Evolutionary conservation across 2,113 vertebrate genomes (phyloP), one percentile per base, ranked within the genome.

Genomic region (Pantherophis guttatus): DNA sequence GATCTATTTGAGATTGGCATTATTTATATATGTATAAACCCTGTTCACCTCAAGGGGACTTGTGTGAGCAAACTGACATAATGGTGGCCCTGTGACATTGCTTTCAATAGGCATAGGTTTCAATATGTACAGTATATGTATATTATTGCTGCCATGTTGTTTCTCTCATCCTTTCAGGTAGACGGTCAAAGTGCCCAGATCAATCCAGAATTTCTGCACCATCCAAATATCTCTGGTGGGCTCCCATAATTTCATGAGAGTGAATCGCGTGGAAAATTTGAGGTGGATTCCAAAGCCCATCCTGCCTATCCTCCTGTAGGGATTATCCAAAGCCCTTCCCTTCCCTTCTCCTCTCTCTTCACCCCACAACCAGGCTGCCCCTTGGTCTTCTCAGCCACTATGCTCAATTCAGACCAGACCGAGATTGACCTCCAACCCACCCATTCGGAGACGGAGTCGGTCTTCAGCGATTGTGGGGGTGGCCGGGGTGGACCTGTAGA

Each of bases 351-450:
- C 53, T 24, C 19, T 8, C 55, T 70, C 13, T 89, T 70, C n/a
- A 0, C 15, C 44, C 44, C 9, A 33, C 53, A 58, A 11, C 26
- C 26, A 21, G 87, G 19, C 26, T 26, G 48, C 19, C 8, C 48
- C 3, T 0, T 3, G 55, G 24, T 2, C 39, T 39, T 29, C 0
- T 0, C 24, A 3, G 89, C 29, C 94, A 97, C 97, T 96, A 98
- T 98, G 98, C 97, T 98, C 62, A 98, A 97, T 87, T 98, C 98
- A 0, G 98, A 98, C 8, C 93, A 97, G 90, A 94, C 96, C 0
- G 97, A 98, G 93, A 92, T 98, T 5, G 97, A 97, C 88, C 93
- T 97, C 2, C 96, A 97, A n/a, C 97, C 97, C 0, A 88, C 96
- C 0, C 97, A 96, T 90, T 97, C 97, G 0, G 98, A 98, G 86